Percentiles rank a stretch among this genome's conserved stretches.
Conservation (phyloP, 2,888 invertebrate genomes). For the Coremacera marginata region DNA sequence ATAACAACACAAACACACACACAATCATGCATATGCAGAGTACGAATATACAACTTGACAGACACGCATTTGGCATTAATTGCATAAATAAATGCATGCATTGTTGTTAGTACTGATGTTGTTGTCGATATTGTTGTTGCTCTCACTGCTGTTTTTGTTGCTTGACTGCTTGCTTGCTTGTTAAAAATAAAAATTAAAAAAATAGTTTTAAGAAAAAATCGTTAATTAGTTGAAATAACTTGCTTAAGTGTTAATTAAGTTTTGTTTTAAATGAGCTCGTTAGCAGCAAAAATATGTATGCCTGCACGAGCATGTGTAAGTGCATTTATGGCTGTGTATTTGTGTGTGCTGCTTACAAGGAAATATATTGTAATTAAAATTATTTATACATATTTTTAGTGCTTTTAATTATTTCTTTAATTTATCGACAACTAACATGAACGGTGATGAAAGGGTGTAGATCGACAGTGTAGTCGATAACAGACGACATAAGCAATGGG, state of each 20-base stretch:
- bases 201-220: slow-evolving; percentile 46
- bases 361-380: slow-evolving; percentile 25
- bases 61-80: slow-evolving; percentile 66
- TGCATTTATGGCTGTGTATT: slow-evolving; percentile 10
- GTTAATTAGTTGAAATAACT: slow-evolving; percentile 57
- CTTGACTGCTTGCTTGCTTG: slow-evolving; percentile 5
- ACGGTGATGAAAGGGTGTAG: neutral
- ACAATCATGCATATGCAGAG: slow-evolving; percentile 14
- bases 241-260: slow-evolving; percentile 58
- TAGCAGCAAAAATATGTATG: slow-evolving; percentile 45
- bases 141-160: slow-evolving; percentile 33
- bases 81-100: slow-evolving; percentile 53
- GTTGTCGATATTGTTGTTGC: slow-evolving; percentile 27
- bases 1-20: neutral
- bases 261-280: slow-evolving; percentile 49
- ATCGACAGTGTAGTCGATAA: no score
- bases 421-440: slow-evolving; percentile 34
- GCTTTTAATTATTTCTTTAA: slow-evolving; percentile 47
- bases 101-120: slow-evolving; percentile 41
- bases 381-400: slow-evolving; percentile 46
- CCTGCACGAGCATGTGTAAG: slow-evolving; percentile 33
- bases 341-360: neutral
- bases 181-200: slow-evolving; percentile 19
- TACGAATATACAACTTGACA: slow-evolving; percentile 56
- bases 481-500: neutral